phyloP scores from a whole-genome alignment of 2,113 vertebrate species.

The Cichladusa arquata region DNA sequence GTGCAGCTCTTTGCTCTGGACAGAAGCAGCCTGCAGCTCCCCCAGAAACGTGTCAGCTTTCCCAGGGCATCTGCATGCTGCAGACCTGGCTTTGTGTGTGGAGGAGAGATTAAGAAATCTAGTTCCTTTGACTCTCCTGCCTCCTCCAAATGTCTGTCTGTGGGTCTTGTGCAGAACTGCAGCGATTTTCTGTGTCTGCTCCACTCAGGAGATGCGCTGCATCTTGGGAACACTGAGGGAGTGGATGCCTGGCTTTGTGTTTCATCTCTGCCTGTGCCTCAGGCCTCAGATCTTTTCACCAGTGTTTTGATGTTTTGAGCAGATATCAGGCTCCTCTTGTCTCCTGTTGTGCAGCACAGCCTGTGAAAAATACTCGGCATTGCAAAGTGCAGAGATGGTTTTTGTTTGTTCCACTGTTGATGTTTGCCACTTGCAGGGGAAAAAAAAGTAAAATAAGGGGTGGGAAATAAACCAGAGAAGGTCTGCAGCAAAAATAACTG shows the following conservation, averaged over 20 bases:
- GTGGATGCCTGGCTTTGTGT: background rate
- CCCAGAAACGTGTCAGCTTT: background rate
- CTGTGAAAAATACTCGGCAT: background rate
- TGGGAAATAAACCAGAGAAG: background rate
- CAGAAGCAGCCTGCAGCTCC: background rate
- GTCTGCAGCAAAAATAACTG: constrained; percentile 17
- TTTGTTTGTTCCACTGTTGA: background rate
- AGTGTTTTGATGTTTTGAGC: background rate
- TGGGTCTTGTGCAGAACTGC: background rate
- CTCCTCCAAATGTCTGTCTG: background rate
- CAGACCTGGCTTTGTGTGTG: background rate
- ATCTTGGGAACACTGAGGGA: background rate
- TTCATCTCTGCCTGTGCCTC: background rate
- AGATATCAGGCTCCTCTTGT: background rate
- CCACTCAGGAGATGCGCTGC: background rate
- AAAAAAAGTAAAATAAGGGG: background rate
- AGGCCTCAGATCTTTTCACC: background rate
- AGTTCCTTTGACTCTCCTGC: background rate
- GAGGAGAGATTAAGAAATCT: background rate
- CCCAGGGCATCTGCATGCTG: fast-evolving
- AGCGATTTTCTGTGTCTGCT: background rate
- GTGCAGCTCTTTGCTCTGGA: background rate
- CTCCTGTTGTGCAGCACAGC: background rate
- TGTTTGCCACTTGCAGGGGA: background rate
- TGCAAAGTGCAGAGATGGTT: background rate